Conservation (phyloP, 2,888 invertebrate species). For the Glaucopsyche alexis region DNA sequence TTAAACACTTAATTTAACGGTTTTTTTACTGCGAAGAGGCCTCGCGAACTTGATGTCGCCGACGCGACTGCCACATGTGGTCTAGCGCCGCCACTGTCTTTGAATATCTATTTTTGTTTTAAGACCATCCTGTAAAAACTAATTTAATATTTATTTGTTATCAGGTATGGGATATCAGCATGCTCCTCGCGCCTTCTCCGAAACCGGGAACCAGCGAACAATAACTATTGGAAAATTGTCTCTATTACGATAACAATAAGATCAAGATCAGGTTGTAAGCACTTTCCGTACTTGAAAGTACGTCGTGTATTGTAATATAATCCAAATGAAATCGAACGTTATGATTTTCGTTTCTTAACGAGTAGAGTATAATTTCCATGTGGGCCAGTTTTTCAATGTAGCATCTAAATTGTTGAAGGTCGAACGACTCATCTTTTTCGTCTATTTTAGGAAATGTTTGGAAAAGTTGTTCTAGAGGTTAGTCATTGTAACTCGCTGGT, state of each 20-base stretch:
- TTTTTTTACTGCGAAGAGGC: too few relatives aligned
- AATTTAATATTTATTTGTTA: neutral
- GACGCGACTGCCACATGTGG: too few relatives aligned
- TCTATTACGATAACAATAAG: conserved; percentile 23
- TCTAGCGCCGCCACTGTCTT: too few relatives aligned
- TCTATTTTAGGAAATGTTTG: conserved; percentile 33
- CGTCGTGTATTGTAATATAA: conserved; percentile 17
- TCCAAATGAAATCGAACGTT: neutral
- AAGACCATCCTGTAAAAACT: conserved; percentile 49
- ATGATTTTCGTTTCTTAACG: neutral
- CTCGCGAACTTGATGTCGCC: too few relatives aligned
- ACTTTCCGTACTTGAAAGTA: conserved; percentile 16
- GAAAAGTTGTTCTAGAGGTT: conserved; percentile 29
- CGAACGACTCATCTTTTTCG: conserved; percentile 31
- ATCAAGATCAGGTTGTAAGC: conserved; percentile 34
- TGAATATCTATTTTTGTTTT: too few relatives aligned
- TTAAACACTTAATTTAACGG: too few relatives aligned
- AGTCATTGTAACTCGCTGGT: conserved; percentile 24
- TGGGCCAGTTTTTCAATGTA: conserved; percentile 13
- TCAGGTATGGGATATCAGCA: conserved; percentile 89
- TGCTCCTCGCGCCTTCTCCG: conserved; percentile 75
- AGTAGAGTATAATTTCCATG: conserved; percentile 19
- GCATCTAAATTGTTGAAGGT: conserved; percentile 30
- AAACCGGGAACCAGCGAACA: conserved; percentile 57
- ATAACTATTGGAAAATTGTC: conserved; percentile 40